A percentile compares a stretch with the other conserved stretches of the same genome.
Conservation (phyloP, 1,140 invertebrate genomes). For the Rhyzopertha dominica region DNA sequence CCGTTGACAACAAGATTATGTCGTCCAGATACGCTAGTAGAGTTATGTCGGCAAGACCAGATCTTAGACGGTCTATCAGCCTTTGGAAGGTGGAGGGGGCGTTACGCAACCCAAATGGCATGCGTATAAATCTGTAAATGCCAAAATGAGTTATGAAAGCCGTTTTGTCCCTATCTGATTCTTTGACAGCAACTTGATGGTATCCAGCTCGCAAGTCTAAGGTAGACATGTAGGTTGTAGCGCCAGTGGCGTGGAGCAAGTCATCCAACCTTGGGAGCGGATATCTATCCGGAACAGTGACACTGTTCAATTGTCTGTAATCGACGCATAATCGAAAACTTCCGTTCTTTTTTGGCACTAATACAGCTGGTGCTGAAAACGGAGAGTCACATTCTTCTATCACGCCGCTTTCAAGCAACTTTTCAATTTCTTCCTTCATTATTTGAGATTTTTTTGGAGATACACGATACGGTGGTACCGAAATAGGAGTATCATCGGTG, state of each 20-base stretch:
- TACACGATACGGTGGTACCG: constrained; percentile 14
- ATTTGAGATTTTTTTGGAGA: constrained; percentile 8
- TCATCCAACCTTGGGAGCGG: constrained; percentile 14
- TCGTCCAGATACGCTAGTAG: constrained; percentile 44
- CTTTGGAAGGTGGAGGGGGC: constrained; percentile 44
- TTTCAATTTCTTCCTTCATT: constrained; percentile 13
- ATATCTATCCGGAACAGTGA: constrained; percentile 20
- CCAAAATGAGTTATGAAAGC: constrained; percentile 44
- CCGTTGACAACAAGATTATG: constrained; percentile 36
- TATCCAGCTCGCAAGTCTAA: constrained; percentile 43
- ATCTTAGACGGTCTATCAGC: constrained; percentile 35
- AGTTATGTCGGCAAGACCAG: constrained; percentile 24
- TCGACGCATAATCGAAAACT: constrained; percentile 46
- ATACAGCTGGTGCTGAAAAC: constrained; percentile 47
- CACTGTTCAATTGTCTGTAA: constrained; percentile 45
- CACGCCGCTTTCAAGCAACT: constrained; percentile 36
- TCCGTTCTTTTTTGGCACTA: constrained; percentile 46
- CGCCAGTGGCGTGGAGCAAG: not conserved
- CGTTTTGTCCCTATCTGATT: constrained; percentile 39
- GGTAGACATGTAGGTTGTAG: not conserved
- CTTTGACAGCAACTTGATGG: constrained; percentile 36
- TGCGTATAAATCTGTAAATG: constrained; percentile 40
- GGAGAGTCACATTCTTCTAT: constrained; percentile 41
- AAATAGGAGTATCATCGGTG: not conserved
- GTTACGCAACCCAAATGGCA: constrained; percentile 46